Base-by-base conservation (phyloP, 2,113 vertebrate genomes). In the Myiozetetes cayanensis region DNA sequence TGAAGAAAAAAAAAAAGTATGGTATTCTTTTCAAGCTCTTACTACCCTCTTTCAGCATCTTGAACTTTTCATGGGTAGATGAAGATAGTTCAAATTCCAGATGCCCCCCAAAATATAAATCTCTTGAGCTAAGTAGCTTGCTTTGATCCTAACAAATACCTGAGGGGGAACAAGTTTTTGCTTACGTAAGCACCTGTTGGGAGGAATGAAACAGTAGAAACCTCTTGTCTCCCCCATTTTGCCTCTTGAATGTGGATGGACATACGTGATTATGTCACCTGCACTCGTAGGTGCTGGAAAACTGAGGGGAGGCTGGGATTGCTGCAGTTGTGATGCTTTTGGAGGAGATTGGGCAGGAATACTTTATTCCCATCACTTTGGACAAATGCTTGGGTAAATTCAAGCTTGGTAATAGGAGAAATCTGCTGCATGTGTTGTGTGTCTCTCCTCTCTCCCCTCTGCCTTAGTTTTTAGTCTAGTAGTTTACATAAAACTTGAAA, bases 231-330 rank as follows among this genome's bases (percentile, higher is more conserved):
- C 8, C 3, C 4, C 8, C 7, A 10, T 55, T 84, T 93, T 68
- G 6, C 23, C 23, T 35, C 41, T n/a, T 81, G 41, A 23, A n/a
- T 43, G 12, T 46, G 24, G 10, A 21, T 66, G 43, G 41, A 4
- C 4, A 0, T 18, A 10, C 3, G 1, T 70, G 13, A 19, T 20
- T 74, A 23, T 4, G 1, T 30, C n/a, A 17, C 4, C 6, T 6
- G 17, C 2, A 4, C 4, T 58, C 12, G 4, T 30, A 49, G 14
- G 25, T 43, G 14, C 30, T 82, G 37, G 28, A 27, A 85, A 81
- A 76, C 30, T 37, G 55, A 68, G 53, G 20, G 21, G 33, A 85
- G 22, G 15, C 47, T 44, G n/a, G 6, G 7, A 7, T 49, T 81
- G 62, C 18, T 67, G 49, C 18, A 73, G 19, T 10, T 31, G 14